Evolutionary conservation across 2,888 invertebrate genomes (phyloP), one percentile per base, ranked within the genome.

Genomic region (Alcis repandata): DNA sequence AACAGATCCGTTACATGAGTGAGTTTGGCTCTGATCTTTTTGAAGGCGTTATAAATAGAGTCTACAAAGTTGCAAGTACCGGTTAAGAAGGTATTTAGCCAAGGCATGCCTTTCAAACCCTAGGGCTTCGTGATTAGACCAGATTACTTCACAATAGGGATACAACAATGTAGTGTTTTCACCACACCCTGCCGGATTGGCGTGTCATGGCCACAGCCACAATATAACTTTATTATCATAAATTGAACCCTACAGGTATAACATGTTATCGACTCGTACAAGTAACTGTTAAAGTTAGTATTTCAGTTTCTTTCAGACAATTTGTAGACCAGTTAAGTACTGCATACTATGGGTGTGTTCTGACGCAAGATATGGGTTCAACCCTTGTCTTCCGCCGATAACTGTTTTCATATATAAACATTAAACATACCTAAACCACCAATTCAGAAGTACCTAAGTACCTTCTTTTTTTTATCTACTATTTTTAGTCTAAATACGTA

Each of bases 41-140:
- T 20, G n/a, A 2, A 61, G 61, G 61, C 61, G 61, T 48, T 54
- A 48, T 22, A n/a, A 22, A 43, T 43, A 11, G 6, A 43, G 43
- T 43, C 41, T 15, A 43, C 13, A 43, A 51, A 41, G 49, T 33
- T 41, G 32, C 33, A 51, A 40, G n/a, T 20, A 20, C 43, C 2
- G 46, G 38, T 40, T 43, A 33, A 33, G 10, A n/a, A 58, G 17
- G 27, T n/a, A 49, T 17, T 40, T 41, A 51, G 41, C n/a, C 0
- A 51, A 36, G 51, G 15, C 43, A 27, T 40, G 48, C 15, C 20
- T 40, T 40, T 38, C 19, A 19, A 11, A 46, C 22, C 48, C 22
- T 63, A 4, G 27, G 40, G 45, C 58, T 58, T 58, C 51, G 36
- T 62, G 49, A 51, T 57, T 41, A 41, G 54, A 27, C 20, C 49